Base-by-base conservation (phyloP, 2,113 vertebrate species). In the Stigmatopora nigra region DNA sequence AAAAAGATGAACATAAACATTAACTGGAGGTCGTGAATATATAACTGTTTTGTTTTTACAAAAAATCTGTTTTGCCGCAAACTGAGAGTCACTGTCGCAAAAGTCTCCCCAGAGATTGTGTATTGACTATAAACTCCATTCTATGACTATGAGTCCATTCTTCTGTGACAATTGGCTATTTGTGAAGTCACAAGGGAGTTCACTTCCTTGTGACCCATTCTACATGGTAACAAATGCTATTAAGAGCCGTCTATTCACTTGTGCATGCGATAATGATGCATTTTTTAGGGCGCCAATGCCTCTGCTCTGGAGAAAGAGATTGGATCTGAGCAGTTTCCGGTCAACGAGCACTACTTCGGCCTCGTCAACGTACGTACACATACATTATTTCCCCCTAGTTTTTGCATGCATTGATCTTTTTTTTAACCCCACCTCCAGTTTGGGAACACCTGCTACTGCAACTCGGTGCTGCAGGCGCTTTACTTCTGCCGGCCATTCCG, bases 291-390 rank as follows among this genome's bases (percentile, higher is more conserved):
- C 95, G 95, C 95, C 94, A 98, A 98, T 98, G 96, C 96, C 95
- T 98, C 96, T 92, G 95, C 96, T 93, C 94, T 98, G 94, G 96
- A 98, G 91, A 98, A 98, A 98, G 96, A 98, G 91, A 98, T 98
- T 91, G 96, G 96, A 85, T 95, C 95, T 90, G 96, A 98, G 93
- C 96, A 98, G 92, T 98, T 98, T 91, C 96, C 96, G 68, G 95
- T 98, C 91, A 98, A 98, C 90, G 96, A 98, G 80, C 95, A 98
- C 92, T 98, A 98, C 89, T 98, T 98, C 57, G 96, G 96, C 83
- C 90, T 98, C 92, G 96, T 98, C 90, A 98, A 98, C 46, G 96
- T 98, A 91, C 94, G 95, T 92, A n/a, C 57, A 20, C 22, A 2
- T 60, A 38, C 69, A 69, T 59, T 67, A 13, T 36, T 36, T 63